These are phyloP conservation scores for Porites divaricata DNA, from an alignment of 92 coral and sea anemone species.

Conservation along the genomic window DNA sequence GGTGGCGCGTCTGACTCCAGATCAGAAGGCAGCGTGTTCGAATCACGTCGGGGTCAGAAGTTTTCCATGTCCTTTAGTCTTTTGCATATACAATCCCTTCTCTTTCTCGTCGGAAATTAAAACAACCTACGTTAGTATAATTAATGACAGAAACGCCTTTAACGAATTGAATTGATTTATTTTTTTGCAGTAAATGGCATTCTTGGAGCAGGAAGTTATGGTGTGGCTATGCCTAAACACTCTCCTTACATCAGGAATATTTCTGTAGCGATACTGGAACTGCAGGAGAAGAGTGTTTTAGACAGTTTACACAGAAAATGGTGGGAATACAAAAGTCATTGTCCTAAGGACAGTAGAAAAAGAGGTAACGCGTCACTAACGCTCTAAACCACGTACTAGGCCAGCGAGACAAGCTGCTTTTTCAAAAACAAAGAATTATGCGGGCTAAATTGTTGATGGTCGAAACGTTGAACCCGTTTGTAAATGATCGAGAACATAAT, in stretches of 20 bases:
- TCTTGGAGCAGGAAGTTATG: slow-evolving; percentile 67
- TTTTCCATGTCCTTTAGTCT: background rate
- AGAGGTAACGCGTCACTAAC: slow-evolving; percentile 4
- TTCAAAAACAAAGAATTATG: too few relatives aligned
- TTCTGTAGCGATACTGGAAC: slow-evolving; percentile 63
- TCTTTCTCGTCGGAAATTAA: too few relatives aligned
- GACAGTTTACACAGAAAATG: slow-evolving; percentile 66
- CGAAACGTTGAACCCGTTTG: too few relatives aligned
- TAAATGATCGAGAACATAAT: too few relatives aligned
- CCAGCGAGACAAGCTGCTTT: too few relatives aligned
- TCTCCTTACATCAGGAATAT: slow-evolving; percentile 66
- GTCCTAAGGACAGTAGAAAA: slow-evolving; percentile 53
- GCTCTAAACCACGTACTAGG: background rate
- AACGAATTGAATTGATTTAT: background rate
- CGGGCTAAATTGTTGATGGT: background rate
- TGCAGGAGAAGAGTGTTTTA: slow-evolving; percentile 66
- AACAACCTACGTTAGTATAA: too few relatives aligned
- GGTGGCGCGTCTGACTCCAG: background rate
- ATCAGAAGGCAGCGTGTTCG: background rate
- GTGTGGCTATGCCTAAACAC: slow-evolving; percentile 69
- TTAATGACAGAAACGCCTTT: too few relatives aligned
- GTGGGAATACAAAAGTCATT: slow-evolving; percentile 76
- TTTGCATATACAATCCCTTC: too few relatives aligned
- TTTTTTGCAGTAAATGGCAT: slow-evolving; percentile 51
- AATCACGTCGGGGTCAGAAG: slow-evolving; percentile 6